Evolutionary conservation across 2,113 vertebrate genomes (phyloP).

Genomic region (Tor tambroides): DNA sequence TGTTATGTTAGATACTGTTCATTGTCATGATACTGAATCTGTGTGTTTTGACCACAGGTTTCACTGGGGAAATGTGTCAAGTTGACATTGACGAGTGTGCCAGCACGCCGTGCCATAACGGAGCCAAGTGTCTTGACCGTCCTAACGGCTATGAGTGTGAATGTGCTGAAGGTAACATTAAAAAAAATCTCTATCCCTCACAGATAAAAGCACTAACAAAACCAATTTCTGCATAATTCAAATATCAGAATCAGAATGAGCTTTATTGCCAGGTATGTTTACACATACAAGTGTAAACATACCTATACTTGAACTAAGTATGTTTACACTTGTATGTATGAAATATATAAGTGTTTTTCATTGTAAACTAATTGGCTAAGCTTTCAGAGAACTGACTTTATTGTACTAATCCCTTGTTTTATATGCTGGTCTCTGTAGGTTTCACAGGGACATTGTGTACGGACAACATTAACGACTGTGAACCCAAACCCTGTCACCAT

Average conservation of each 20-base stretch:
- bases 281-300: too few relatives aligned
- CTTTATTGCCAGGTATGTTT: too few relatives aligned
- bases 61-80: slow-evolving; percentile 91
- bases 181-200: neutral
- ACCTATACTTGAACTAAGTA: too few relatives aligned
- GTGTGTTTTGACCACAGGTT: slow-evolving; percentile 74
- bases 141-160: slow-evolving; percentile 94
- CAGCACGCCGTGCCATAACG: slow-evolving; percentile 92
- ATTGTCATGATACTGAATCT: neutral
- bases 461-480: slow-evolving; percentile 90
- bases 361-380: neutral
- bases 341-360: neutral
- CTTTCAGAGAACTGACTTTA: neutral
- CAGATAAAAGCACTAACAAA: neutral
- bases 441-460: slow-evolving; percentile 85
- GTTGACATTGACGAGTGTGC: slow-evolving; percentile 95
- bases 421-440: slow-evolving; percentile 70
- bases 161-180: slow-evolving; percentile 87
- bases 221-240: neutral
- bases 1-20: neutral
- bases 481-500: slow-evolving; percentile 89
- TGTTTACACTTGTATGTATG: too few relatives aligned
- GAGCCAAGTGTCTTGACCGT: slow-evolving; percentile 91
- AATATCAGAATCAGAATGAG: too few relatives aligned
- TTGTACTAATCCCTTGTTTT: neutral